Base-by-base conservation (phyloP, 1,140 invertebrate species). In the Oryctes rhinoceros region DNA sequence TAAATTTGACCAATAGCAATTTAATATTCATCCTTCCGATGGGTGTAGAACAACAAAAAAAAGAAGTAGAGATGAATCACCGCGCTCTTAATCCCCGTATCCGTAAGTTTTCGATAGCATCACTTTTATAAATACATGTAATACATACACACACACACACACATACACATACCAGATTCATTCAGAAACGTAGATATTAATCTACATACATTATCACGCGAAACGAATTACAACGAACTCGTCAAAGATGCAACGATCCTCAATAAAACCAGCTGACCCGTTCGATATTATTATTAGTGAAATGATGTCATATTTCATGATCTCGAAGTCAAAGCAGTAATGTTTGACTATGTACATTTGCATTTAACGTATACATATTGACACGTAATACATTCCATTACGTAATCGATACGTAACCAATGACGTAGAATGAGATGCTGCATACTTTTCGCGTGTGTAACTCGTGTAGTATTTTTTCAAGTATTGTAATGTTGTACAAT, bases 201-300 rank as follows among this genome's bases (percentile, higher is more conserved):
- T 59, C 53, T 59, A 59, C 53, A 59, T 59, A 59, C 53, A 59
- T 59, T 59, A 59, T 59, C 53, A 18, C 53, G 15, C 18, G 13
- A 18, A 59, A 7, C 18, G 53, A 59, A 59, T 59, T 59, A n/a
- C 53, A 59, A 59, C 53, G 53, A 59, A 59, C 53, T 59, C n/a
- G 53, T 59, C 53, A 59, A 59, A 59, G 53, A 59, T 59, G 53
- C 53, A 59, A 18, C n/a, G 53, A 59, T 59, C 53, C 53, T 59
- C 53, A 59, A 59, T 59, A 59, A n/a, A 59, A 59, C 53, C 53
- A 59, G 53, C 53, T 59, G 53, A 59, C 53, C 53, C 53, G 4
- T 59, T 59, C 53, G 53, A 59, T 59, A 59, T 59, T 59, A 59
- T 59, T 59, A 59, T 59, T 59, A 59, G 53, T 59, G 13, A 59